phyloP scores from a whole-genome alignment of 2,888 invertebrate species.

The Folsomia manolachei region DNA sequence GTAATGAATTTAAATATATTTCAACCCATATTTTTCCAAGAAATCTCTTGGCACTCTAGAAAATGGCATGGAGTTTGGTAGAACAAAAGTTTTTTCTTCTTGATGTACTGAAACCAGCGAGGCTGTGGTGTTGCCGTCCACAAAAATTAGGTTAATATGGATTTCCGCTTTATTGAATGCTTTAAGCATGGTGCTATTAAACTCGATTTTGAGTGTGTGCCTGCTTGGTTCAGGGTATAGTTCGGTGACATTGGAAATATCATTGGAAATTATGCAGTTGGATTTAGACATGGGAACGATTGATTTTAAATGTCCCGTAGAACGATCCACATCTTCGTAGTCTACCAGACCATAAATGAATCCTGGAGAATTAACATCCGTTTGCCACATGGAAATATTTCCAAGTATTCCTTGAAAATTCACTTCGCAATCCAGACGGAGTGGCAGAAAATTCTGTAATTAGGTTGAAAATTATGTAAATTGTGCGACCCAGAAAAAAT shows the following conservation, averaged over 20 bases:
- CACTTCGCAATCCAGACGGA: slow-evolving; percentile 42
- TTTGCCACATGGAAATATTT: slow-evolving; percentile 43
- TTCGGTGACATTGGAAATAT: slow-evolving; percentile 23
- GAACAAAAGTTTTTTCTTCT: slow-evolving; percentile 37
- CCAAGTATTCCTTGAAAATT: slow-evolving; percentile 40
- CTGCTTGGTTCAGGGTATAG: background rate
- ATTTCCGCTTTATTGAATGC: slow-evolving; percentile 42
- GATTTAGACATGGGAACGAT: slow-evolving; percentile 38
- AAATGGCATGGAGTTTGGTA: slow-evolving; percentile 30
- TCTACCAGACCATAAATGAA: slow-evolving; percentile 38
- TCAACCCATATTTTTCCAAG: background rate
- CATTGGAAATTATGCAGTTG: slow-evolving; percentile 32
- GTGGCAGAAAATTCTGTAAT: slow-evolving; percentile 39
- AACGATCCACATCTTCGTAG: slow-evolving; percentile 36
- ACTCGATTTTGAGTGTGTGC: slow-evolving; percentile 30
- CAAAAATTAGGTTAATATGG: slow-evolving; percentile 46
- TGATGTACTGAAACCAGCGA: slow-evolving; percentile 45
- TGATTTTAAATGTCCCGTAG: slow-evolving; percentile 42
- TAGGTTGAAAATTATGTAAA: background rate
- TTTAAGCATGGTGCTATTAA: slow-evolving; percentile 35
- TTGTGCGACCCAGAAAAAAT: background rate
- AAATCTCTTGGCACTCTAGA: background rate
- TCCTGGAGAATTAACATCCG: slow-evolving; percentile 23
- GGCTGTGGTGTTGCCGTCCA: slow-evolving; percentile 42
- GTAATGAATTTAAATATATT: too few species aligned